phyloP scores from a whole-genome alignment of 2,113 vertebrate genomes.

The Machaerirhynchus nigripectus region DNA sequence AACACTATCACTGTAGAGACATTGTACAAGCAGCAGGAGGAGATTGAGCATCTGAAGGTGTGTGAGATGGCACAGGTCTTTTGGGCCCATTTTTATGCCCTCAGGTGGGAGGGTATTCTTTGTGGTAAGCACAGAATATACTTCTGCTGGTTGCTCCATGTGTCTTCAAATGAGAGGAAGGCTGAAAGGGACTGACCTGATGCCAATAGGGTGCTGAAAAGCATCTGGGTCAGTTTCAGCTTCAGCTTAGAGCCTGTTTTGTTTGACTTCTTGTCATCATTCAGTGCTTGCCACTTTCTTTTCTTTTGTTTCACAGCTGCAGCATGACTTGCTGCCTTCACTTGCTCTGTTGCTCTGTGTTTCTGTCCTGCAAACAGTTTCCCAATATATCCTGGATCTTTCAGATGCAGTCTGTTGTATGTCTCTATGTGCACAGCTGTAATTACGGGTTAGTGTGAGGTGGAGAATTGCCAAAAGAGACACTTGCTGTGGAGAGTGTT shows the following conservation, averaged over 20 bases:
- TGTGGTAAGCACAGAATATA: background rate
- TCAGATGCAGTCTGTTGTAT: background rate
- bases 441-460: background rate
- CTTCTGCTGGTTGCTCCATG: background rate
- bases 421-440: background rate
- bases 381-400: background rate
- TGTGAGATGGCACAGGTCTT: background rate
- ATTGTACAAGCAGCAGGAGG: constrained; percentile 74
- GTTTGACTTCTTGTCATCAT: background rate
- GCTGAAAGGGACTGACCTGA: background rate
- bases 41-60: constrained; percentile 86
- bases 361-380: background rate
- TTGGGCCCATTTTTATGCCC: background rate
- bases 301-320: background rate
- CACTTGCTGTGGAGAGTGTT: background rate
- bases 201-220: background rate
- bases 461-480: background rate
- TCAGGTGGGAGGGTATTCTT: background rate
- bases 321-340: background rate
- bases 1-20: constrained; percentile 39
- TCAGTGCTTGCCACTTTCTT: background rate
- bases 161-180: background rate
- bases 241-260: background rate
- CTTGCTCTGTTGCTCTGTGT: background rate
- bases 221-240: background rate